Conservation (phyloP, 2,113 vertebrate species). For the Forbesichthys agassizii region DNA sequence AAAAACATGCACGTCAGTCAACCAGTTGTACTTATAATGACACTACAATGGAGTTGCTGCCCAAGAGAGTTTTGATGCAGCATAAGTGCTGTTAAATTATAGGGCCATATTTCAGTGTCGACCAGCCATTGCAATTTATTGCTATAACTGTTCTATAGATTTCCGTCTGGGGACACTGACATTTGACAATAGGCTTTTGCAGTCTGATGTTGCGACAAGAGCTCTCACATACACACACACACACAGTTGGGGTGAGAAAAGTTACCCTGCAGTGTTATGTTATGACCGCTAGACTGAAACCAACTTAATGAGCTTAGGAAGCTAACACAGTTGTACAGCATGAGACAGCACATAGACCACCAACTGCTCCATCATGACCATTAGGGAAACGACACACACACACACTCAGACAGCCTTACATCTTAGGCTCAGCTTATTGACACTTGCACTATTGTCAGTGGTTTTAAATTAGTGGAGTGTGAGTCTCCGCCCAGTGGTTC, state of each 20-base stretch:
- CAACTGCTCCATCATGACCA: conserved; percentile 30
- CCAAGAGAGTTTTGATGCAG: conserved; percentile 35
- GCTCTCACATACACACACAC: conserved; percentile 12
- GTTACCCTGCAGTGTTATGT: conserved; percentile 36
- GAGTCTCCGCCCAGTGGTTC: no score
- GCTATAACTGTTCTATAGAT: conserved; percentile 17
- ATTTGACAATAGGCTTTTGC: neutral
- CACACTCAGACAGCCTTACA: neutral
- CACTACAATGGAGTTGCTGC: conserved; percentile 12
- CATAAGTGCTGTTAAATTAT: conserved; percentile 54
- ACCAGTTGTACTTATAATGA: conserved; percentile 9
- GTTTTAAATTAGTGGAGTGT: no score
- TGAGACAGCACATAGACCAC: conserved; percentile 30
- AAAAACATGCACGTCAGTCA: neutral
- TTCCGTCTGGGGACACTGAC: conserved; percentile 3
- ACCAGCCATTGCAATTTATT: conserved; percentile 22
- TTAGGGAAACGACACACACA: conserved; percentile 22
- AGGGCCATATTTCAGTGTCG: conserved; percentile 19
- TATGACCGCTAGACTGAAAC: conserved; percentile 62
- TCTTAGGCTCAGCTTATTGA: no score
- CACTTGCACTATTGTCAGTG: no score
- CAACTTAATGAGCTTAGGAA: conserved; percentile 60
- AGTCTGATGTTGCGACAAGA: no score
- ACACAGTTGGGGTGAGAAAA: conserved; percentile 45
- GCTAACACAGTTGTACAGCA: conserved; percentile 46